Evolutionary conservation across 2,888 invertebrate genomes (phyloP).

Genomic region (Didymodactylos carnosus): DNA sequence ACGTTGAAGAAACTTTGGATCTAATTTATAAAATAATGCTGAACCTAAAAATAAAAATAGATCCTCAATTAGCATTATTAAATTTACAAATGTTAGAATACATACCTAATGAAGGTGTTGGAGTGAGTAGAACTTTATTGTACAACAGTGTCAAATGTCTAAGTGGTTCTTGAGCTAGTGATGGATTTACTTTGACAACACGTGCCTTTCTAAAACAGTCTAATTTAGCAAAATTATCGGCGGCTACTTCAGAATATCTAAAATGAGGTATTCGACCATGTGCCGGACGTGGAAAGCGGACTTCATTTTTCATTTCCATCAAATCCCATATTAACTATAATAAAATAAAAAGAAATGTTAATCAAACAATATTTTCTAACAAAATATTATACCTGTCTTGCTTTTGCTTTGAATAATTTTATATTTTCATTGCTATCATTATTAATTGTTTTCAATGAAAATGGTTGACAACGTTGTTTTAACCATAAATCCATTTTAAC

Average conservation of each 20-base stretch:
- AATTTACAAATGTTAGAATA: background rate
- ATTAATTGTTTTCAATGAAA: background rate
- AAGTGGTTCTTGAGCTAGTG: constrained; percentile 2
- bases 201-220: background rate
- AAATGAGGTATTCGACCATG: constrained; percentile 9
- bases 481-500: background rate
- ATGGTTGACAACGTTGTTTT: background rate
- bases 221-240: background rate
- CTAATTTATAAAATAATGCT: background rate
- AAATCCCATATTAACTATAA: background rate
- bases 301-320: background rate
- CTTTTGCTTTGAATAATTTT: background rate
- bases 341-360: background rate
- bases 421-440: too few relatives aligned
- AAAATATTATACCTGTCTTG: background rate
- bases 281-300: constrained; percentile 1
- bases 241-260: constrained; percentile 3
- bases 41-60: background rate
- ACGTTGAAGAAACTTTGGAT: background rate
- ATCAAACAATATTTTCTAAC: background rate
- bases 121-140: constrained; percentile 5
- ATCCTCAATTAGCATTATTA: background rate
- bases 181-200: constrained; percentile 10
- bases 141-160: background rate
- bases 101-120: constrained; percentile 6